Percentiles rank a stretch among this genome's conserved stretches.
Evolutionary conservation across 2,113 vertebrate genomes (phyloP).

Genomic region (Anhinga anhinga): DNA sequence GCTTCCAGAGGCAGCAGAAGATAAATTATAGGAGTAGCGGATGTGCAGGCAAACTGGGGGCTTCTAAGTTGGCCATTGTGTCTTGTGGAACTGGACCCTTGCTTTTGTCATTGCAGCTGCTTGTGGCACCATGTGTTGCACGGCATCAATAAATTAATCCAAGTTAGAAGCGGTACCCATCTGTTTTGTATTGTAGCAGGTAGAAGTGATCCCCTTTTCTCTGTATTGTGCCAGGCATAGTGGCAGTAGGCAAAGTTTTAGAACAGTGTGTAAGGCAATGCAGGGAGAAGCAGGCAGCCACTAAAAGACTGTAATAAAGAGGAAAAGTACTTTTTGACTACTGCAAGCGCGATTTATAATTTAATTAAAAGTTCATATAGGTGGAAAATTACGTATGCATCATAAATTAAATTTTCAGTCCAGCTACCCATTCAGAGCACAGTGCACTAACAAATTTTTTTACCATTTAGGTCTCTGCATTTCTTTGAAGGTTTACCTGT

Average conservation of each 20-base stretch:
- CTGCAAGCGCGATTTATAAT: background rate
- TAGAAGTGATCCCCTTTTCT: background rate
- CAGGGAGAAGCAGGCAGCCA: background rate
- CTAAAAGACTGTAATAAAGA: background rate
- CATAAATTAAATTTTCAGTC: background rate
- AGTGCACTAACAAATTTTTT: background rate
- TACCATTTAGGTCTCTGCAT: background rate
- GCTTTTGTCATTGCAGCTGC: slow-evolving; percentile 49
- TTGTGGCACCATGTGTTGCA: slow-evolving; percentile 20
- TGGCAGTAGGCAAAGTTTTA: background rate
- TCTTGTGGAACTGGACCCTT: background rate
- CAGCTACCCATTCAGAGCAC: background rate
- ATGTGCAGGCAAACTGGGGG: background rate
- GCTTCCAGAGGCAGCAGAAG: background rate
- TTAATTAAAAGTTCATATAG: background rate
- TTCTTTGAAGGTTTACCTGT: background rate
- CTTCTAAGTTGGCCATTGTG: background rate
- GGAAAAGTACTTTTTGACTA: background rate
- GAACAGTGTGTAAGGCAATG: background rate
- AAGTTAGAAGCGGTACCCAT: background rate
- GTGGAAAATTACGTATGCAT: background rate
- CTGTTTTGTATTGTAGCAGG: slow-evolving; percentile 20
- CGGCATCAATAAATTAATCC: slow-evolving; percentile 1
- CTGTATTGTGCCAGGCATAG: background rate
- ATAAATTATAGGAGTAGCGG: background rate